These are phyloP conservation scores for Argyra leucocephala DNA, from an alignment of 2,888 invertebrate genomes.

Conservation along the genomic window DNA sequence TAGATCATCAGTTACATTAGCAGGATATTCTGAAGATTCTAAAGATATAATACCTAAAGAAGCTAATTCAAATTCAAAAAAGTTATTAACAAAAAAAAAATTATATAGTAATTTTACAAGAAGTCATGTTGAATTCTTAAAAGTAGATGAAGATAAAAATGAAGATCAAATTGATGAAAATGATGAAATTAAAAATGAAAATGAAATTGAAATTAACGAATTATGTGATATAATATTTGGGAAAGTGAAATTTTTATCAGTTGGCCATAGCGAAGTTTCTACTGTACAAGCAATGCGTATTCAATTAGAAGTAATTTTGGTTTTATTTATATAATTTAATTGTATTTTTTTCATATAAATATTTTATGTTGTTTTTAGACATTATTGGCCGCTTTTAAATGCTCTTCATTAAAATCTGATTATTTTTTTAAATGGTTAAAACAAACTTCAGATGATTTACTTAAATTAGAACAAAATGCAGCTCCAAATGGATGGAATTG, in stretches of 20 bases:
- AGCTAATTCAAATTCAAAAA: neutral
- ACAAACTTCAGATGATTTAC: conserved; percentile 51
- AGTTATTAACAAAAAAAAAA: conserved; percentile 7
- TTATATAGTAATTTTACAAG: conserved; percentile 30
- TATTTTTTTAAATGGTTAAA: conserved; percentile 55
- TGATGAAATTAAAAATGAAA: conserved; percentile 22
- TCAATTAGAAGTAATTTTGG: conserved; percentile 49
- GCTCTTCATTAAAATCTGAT: conserved; percentile 48
- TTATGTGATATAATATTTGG: conserved; percentile 46
- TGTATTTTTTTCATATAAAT: too few relatives aligned
- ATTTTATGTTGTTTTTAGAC: conserved; percentile 46
- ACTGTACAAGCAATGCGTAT: conserved; percentile 53
- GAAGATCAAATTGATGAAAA: conserved; percentile 11
- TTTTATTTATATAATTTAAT: too few relatives aligned
- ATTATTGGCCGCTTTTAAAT: conserved; percentile 53
- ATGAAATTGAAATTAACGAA: conserved; percentile 28
- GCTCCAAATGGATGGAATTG: conserved; percentile 60
- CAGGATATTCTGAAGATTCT: neutral
- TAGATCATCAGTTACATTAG: neutral
- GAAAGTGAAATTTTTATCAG: conserved; percentile 51
- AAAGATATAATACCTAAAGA: neutral
- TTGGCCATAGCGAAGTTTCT: conserved; percentile 47
- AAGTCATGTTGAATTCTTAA: conserved; percentile 24
- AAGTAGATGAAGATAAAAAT: conserved; percentile 24
- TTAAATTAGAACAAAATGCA: conserved; percentile 54